Base-by-base conservation (phyloP, 2,797 vertebrate genomes). In the Diglossa cyanea region DNA sequence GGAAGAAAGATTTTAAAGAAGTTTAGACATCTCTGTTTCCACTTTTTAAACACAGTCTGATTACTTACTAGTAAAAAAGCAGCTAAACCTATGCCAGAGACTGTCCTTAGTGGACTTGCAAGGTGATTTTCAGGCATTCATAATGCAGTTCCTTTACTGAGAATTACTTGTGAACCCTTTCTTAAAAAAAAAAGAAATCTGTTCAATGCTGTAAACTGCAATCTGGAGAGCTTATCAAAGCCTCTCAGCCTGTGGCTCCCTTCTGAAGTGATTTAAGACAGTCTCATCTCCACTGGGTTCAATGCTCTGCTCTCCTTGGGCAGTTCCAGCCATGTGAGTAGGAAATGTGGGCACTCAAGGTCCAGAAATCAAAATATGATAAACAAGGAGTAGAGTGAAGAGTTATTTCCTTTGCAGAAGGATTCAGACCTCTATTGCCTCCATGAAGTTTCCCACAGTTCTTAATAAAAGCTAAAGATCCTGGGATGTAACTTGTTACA, bases 281-380 rank as follows among this genome's bases (percentile, higher is more conserved):
- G 15, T 6, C 10, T 85, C 1, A 0, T 11, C 77, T 79, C 42
- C 26, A 11, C 23, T 2, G 10, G 6, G 28, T 45, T 81, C 51
- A 58, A 10, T 4, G 6, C 13, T 31, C 18, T 66, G 6, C 39
- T 65, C 39, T 82, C 67, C 55, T 60, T 13, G 2, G 25, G 28
- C 23, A 33, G 21, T 2, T 86, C 51, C 62, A 87, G 63, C 18
- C 44, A 14, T 0, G 6, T 5, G 31, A 79, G 48, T 6, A 45
- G 44, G 26, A 58, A 86, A 76, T 1, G 2, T 0, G 0, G 19
- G 42, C 14, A 70, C 31, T 24, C 4, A 2, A 18, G 24, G 24
- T 24, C 33, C 3, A 0, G 23, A 30, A 50, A 82, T 13, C 40
- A 48, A 74, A 73, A 73, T 15, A 31, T 7, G 20, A 70, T 33